Conservation (phyloP, 2,888 invertebrate genomes). For the Athalia circularis region DNA sequence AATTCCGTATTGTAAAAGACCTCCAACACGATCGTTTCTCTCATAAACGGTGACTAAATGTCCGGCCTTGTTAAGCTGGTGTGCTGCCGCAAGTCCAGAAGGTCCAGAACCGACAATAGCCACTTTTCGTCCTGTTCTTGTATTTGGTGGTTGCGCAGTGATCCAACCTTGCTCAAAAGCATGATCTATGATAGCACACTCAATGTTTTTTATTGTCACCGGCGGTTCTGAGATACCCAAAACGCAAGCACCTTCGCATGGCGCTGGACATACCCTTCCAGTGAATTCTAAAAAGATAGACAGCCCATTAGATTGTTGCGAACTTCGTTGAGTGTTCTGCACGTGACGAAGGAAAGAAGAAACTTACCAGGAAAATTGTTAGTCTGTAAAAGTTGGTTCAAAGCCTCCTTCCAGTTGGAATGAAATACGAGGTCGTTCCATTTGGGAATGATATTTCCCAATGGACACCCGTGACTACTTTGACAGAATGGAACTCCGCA, state of each 20-base stretch:
- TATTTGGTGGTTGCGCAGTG: slow-evolving; percentile 84
- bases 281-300: slow-evolving; percentile 82
- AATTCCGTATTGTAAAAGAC: slow-evolving; percentile 97
- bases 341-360: neutral
- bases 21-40: slow-evolving; percentile 96
- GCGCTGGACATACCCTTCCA: slow-evolving; percentile 96
- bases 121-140: slow-evolving; percentile 87
- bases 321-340: neutral
- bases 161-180: slow-evolving; percentile 98
- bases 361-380: slow-evolving; percentile 94
- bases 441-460: slow-evolving; percentile 99
- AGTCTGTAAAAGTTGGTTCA: slow-evolving; percentile 94
- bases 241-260: slow-evolving; percentile 99
- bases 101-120: slow-evolving; percentile 97
- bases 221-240: slow-evolving; percentile 96
- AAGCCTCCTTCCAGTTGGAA: slow-evolving; percentile 95
- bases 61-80: slow-evolving; percentile 97
- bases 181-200: slow-evolving; percentile 98
- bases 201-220: slow-evolving; percentile 99
- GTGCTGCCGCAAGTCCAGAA: slow-evolving; percentile 95
- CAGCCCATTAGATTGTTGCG: neutral
- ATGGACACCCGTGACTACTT: slow-evolving; percentile 95
- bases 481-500: slow-evolving; percentile 99
- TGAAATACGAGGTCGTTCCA: slow-evolving; percentile 99
- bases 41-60: slow-evolving; percentile 98